phyloP scores from a whole-genome alignment of 2,888 invertebrate genomes.

The Xestoiulus laeticollis region DNA sequence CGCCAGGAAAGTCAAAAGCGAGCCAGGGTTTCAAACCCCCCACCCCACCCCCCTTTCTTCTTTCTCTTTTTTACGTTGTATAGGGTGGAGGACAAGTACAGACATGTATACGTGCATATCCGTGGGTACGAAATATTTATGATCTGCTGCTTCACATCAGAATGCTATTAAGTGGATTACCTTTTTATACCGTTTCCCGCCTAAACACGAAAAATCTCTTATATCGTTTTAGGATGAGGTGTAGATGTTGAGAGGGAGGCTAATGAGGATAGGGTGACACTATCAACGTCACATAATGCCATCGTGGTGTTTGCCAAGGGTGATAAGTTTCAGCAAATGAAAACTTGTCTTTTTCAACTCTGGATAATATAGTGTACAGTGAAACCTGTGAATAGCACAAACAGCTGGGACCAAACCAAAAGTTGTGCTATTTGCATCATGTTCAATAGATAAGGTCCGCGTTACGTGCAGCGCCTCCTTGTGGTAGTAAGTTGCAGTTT shows the following conservation, averaged over 20 bases:
- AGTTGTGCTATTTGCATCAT: no score
- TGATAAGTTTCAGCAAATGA: not conserved
- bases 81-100: slow-evolving; percentile 24
- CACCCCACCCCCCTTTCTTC: not conserved
- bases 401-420: no score
- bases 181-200: slow-evolving; percentile 47
- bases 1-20: slow-evolving; percentile 33
- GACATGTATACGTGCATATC: not conserved
- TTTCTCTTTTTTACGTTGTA: slow-evolving; percentile 8
- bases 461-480: no score
- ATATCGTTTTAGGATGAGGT: not conserved
- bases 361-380: no score
- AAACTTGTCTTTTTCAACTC: not conserved
- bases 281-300: not conserved
- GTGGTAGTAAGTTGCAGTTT: no score
- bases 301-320: not conserved
- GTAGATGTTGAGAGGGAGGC: not conserved
- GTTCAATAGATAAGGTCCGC: no score
- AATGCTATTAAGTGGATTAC: slow-evolving; percentile 53
- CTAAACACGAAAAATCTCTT: slow-evolving; percentile 52
- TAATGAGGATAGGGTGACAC: not conserved
- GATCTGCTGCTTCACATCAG: slow-evolving; percentile 49
- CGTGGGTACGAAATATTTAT: slow-evolving; percentile 47
- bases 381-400: no score
- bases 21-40: not conserved